phyloP scores from a whole-genome alignment of 2,888 invertebrate species.

The Amphipoea oculea region DNA sequence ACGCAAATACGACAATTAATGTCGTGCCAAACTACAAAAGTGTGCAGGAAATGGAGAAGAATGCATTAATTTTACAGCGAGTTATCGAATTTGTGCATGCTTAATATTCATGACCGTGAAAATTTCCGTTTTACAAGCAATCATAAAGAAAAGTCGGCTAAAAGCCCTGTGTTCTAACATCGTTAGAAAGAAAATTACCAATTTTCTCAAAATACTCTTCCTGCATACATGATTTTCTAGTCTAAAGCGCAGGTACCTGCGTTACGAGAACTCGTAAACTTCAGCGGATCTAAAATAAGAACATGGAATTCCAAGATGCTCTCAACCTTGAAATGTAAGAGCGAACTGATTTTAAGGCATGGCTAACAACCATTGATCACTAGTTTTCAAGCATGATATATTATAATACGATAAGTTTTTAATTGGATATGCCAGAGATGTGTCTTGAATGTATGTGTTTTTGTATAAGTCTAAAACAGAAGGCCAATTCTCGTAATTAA shows the following conservation, averaged over 20 bases:
- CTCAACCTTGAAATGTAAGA: slow-evolving; percentile 69
- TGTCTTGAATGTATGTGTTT: background rate
- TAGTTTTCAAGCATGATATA: slow-evolving; percentile 1
- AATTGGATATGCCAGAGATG: background rate
- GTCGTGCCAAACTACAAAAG: slow-evolving; percentile 36
- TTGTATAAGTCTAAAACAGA: background rate
- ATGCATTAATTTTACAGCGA: slow-evolving; percentile 16
- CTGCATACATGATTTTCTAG: slow-evolving; percentile 18
- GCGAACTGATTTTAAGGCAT: slow-evolving; percentile 51
- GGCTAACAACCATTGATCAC: slow-evolving; percentile 17
- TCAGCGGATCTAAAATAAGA: slow-evolving; percentile 70
- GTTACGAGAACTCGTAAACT: slow-evolving; percentile 64
- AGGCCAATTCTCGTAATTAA: no score
- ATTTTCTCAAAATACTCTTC: background rate
- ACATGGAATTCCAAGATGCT: slow-evolving; percentile 68
- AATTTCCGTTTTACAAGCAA: background rate
- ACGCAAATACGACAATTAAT: slow-evolving; percentile 34
- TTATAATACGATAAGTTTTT: background rate
- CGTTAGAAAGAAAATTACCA: background rate
- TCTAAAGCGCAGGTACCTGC: slow-evolving; percentile 23
- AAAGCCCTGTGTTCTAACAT: background rate
- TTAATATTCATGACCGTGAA: slow-evolving; percentile 28
- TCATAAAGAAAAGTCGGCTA: background rate
- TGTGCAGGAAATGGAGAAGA: slow-evolving; percentile 40
- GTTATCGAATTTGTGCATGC: slow-evolving; percentile 14